phyloP scores from a whole-genome alignment of 2,797 vertebrate species.

The Lagodon rhomboides region DNA sequence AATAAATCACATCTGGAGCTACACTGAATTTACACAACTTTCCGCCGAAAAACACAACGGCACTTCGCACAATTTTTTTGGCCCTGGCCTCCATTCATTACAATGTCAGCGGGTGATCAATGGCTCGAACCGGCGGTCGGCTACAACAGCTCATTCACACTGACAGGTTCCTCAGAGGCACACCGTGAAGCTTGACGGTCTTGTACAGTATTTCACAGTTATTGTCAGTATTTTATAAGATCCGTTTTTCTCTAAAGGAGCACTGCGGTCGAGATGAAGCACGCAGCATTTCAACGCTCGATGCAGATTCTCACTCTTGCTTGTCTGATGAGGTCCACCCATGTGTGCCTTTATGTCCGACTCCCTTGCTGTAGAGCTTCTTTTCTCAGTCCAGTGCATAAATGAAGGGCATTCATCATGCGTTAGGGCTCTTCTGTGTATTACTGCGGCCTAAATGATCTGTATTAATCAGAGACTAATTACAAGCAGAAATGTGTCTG shows the following conservation, averaged over 20 bases:
- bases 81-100: conserved; percentile 52
- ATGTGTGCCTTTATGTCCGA: conserved; percentile 17
- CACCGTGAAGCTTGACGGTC: conserved; percentile 38
- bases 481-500: conserved; percentile 67
- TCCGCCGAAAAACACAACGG: conserved; percentile 35
- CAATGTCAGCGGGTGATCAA: conserved; percentile 66
- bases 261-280: conserved; percentile 16
- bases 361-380: background rate
- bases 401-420: conserved; percentile 61
- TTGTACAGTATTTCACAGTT: conserved; percentile 44
- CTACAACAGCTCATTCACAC: conserved; percentile 65
- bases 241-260: conserved; percentile 34
- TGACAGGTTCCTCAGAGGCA: conserved; percentile 60
- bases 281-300: background rate
- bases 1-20: conserved; percentile 55
- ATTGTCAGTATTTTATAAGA: conserved; percentile 49
- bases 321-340: conserved; percentile 12
- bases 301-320: conserved; percentile 27
- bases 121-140: conserved; percentile 44
- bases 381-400: conserved; percentile 36
- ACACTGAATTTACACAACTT: conserved; percentile 50
- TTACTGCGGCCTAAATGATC: conserved; percentile 63
- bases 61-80: conserved; percentile 31
- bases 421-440: conserved; percentile 19
- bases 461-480: conserved; percentile 76